These are phyloP conservation scores for Oncorhynchus tshawytscha DNA, from an alignment of 2,113 vertebrate species.

Conservation along the genomic window DNA sequence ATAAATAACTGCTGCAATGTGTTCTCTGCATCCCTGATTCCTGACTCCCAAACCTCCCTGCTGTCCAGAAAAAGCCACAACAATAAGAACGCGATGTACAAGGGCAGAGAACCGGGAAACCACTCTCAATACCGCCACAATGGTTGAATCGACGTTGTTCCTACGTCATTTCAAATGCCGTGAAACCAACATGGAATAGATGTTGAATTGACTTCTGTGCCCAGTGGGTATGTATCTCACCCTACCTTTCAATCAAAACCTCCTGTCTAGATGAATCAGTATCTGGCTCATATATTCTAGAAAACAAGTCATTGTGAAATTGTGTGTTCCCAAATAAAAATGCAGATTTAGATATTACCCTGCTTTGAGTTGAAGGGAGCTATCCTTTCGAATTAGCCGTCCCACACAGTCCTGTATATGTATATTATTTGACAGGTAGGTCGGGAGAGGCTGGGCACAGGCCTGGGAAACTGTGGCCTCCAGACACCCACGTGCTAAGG, in stretches of 20 bases:
- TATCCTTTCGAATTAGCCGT: conserved; percentile 30
- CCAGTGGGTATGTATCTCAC: too few relatives aligned
- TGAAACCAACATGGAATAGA: too few relatives aligned
- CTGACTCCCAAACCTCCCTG: conserved; percentile 4
- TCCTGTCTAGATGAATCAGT: too few relatives aligned
- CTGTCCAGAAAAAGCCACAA: conserved; percentile 6
- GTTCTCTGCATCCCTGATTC: neutral
- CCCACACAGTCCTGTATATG: neutral
- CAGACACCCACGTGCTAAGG: conserved; percentile 32
- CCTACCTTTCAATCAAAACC: too few relatives aligned
- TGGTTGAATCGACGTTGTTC: too few relatives aligned
- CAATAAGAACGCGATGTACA: neutral
- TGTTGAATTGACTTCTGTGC: too few relatives aligned
- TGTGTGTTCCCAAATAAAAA: neutral
- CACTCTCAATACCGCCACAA: neutral
- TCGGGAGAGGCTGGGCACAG: conserved; percentile 14
- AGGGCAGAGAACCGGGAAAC: neutral
- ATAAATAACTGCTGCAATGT: neutral
- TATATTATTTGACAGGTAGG: conserved; percentile 40
- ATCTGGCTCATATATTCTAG: neutral
- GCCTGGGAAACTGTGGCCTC: conserved; percentile 23
- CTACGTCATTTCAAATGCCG: too few relatives aligned
- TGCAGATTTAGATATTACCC: neutral
- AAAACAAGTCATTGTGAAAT: neutral
- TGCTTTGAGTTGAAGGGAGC: neutral